phyloP scores from a whole-genome alignment of 1,140 invertebrate species.

The Panulirus ornatus region DNA sequence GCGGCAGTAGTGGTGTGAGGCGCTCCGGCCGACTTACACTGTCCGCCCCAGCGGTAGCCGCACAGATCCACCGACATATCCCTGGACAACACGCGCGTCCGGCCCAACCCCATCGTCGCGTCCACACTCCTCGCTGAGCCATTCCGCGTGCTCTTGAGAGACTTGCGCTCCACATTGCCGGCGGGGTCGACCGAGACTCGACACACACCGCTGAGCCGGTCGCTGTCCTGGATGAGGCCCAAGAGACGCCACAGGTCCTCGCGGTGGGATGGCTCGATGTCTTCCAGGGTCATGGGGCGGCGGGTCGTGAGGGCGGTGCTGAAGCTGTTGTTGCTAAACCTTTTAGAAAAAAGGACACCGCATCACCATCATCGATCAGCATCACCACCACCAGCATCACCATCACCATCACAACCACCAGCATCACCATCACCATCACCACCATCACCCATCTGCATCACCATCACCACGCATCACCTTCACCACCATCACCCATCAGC shows the following conservation, averaged over 20 bases:
- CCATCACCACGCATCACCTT: not conserved
- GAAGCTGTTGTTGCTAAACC: slow-evolving; percentile 69
- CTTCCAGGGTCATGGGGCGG: slow-evolving; percentile 54
- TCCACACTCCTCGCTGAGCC: slow-evolving; percentile 46
- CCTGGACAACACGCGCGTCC: slow-evolving; percentile 2
- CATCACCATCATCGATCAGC: not conserved
- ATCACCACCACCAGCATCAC: too few relatives aligned
- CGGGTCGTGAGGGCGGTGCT: slow-evolving; percentile 55
- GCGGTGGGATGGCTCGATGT: slow-evolving; percentile 59
- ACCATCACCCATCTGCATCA: not conserved
- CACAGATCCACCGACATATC: slow-evolving; percentile 49
- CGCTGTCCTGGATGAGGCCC: slow-evolving; percentile 55
- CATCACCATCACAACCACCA: not conserved
- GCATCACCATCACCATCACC: not conserved
- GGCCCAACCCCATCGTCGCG: not conserved
- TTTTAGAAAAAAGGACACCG: slow-evolving; percentile 1
- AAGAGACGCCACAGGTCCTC: slow-evolving; percentile 63
- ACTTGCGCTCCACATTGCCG: not conserved
- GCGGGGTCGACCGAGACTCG: slow-evolving; percentile 1
- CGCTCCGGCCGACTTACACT: not conserved
- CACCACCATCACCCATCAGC: not conserved
- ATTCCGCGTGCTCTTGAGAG: slow-evolving; percentile 16
- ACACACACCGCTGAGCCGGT: slow-evolving; percentile 7
- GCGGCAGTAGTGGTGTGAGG: not conserved
- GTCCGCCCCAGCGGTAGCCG: not conserved